Base-by-base conservation (phyloP, 2,797 vertebrate genomes). In the Anniella stebbinsi region DNA sequence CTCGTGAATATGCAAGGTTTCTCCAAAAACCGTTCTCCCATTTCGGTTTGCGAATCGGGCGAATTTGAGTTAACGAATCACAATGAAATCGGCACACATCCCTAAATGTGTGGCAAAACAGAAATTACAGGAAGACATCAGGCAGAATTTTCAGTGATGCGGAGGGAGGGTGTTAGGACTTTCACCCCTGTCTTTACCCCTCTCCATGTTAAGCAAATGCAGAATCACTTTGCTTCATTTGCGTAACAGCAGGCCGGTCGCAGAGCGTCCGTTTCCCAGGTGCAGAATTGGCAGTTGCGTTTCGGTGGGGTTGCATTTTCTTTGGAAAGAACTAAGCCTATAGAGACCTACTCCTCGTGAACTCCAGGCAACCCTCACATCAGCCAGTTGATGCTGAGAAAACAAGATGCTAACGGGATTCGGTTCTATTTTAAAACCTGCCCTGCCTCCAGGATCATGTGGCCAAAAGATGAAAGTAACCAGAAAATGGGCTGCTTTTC, bases 401-500 rank as follows among this genome's bases (percentile, higher is more conserved):
- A 67, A 67, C 18, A 51, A 77, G 76, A 92, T 90, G 84, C 57
- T 78, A 84, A 87, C 88, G 54, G 91, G 91, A 95, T 92, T 92
- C 91, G 89, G 87, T 92, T 93, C 88, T 94, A 91, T 95, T 94
- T 95, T 92, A 96, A 96, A 92, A 90, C 41, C 81, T 57, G 21
- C 78, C 91, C 92, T 91, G 89, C 93, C 95, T 93, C 88, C 85
- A 76, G 51, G 81, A 91, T 94, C 94, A 85, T 84, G 75, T 51
- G 90, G 80, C 21, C 0, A 88, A 77, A 92, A 80, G 54, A 92
- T 87, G 87, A 91, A 93, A 93, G 92, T 84, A 6, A 45, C 89
- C 0, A 0, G 91, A 89, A 94, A 60, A 84, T 1, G 89, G 83
- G 91, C 91, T 85, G 90, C 93, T 94, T 87, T 75, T 38, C 82